Evolutionary conservation across 1,140 invertebrate species (phyloP), one percentile per base, ranked within the genome.

Genomic region (Drosophila navojoa): DNA sequence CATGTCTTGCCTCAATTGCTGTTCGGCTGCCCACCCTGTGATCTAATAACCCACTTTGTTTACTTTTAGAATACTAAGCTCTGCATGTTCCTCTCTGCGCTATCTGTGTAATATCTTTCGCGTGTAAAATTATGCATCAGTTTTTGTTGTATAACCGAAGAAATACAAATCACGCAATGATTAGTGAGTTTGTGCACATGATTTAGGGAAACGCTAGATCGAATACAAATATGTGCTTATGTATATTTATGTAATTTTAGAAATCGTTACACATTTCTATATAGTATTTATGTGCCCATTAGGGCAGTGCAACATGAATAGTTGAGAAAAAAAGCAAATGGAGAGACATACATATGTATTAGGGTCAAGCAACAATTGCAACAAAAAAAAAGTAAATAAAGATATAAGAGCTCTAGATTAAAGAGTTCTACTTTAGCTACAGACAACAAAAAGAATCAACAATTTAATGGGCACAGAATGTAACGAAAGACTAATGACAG

Each of bases 401-500:
- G 22, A 53, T 45, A 45, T 47, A 38, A 60, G 42, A 79, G 35
- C 15, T 53, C 67, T 38, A 50, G 50, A 50, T 68, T 9, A 11
- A 66, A 50, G 61, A 64, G 61, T 50, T 59, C 54, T 29, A 45
- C 29, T 35, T 15, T 4, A 53, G 10, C 47, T 9, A 53, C 10
- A 25, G 27, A 19, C 29, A 19, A 35, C 52, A 54, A 54, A 9
- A 54, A 19, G 7, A 19, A 15, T 15, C n/a, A 15, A 25, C 35
- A 53, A n/a, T 38, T 40, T 5, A 22, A 40, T 22, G 15, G n/a
- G 16, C 16, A 54, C 22, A 22, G n/a, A 35, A 25, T 15, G 22
- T 50, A 86, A 80, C 84, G 70, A 87, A 84, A 77, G 79, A 89
- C 84, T 87, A 72, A 77, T 50, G 73, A 44, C 72, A 79, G 59